Evolutionary conservation across 2,888 invertebrate species (phyloP).

Genomic region (Cryptocephalus primarius): DNA sequence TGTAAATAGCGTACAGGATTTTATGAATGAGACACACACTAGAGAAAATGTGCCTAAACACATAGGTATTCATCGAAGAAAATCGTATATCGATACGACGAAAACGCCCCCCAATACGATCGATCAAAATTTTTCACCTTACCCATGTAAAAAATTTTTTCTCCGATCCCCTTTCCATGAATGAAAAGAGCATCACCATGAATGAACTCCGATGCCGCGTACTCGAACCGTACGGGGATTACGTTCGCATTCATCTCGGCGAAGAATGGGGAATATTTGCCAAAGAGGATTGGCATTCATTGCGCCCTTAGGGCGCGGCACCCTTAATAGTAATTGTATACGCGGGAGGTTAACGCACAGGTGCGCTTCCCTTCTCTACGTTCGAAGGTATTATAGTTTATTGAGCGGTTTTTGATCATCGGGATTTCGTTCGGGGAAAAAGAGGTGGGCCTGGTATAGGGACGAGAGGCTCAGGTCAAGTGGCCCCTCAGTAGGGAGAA

Average conservation of each 20-base stretch:
- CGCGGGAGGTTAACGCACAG: neutral
- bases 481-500: neutral
- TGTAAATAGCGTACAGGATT: too few species aligned
- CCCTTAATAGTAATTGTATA: neutral
- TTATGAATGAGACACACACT: too few species aligned
- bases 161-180: neutral
- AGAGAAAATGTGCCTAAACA: too few species aligned
- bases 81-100: too few species aligned
- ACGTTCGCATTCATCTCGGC: neutral
- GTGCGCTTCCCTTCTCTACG: neutral
- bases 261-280: neutral
- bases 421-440: neutral
- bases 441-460: neutral
- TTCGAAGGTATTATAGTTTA: neutral
- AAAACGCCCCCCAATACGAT: too few species aligned
- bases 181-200: neutral
- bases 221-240: neutral
- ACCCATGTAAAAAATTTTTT: too few species aligned
- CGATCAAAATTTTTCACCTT: too few species aligned
- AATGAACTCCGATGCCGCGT: neutral
- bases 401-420: neutral
- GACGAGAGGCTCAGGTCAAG: neutral
- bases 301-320: neutral
- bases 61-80: too few species aligned
- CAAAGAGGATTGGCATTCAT: neutral